Conservation (phyloP, 2,113 vertebrate species). For the Tragelaphus scriptus region DNA sequence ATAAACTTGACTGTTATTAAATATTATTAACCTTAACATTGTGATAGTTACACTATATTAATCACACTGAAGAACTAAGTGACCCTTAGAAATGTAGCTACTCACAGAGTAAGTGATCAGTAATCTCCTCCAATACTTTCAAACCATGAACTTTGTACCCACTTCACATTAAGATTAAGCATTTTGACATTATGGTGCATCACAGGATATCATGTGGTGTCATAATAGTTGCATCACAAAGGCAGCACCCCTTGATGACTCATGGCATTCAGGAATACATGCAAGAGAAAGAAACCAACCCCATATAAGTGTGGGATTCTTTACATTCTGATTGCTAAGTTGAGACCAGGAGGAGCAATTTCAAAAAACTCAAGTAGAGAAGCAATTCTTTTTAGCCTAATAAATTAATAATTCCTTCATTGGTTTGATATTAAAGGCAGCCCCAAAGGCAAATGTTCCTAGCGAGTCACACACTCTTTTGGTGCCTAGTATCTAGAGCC, state of each 20-base stretch:
- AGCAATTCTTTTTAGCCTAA: background rate
- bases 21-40: background rate
- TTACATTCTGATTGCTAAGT: background rate
- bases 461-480: background rate
- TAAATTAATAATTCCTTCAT: background rate
- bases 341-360: background rate
- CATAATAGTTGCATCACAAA: background rate
- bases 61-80: background rate
- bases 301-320: background rate
- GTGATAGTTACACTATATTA: background rate
- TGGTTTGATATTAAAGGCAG: background rate
- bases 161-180: background rate
- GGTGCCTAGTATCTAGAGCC: background rate
- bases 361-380: background rate
- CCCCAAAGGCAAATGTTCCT: background rate
- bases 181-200: conserved; percentile 25
- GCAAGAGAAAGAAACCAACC: background rate
- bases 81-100: background rate
- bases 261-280: background rate
- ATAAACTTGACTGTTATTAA: background rate
- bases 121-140: background rate
- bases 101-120: background rate
- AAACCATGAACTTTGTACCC: background rate
- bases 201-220: background rate
- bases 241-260: background rate